Conservation (phyloP, 2,797 vertebrate species). For the Enteromius paludinosus region DNA sequence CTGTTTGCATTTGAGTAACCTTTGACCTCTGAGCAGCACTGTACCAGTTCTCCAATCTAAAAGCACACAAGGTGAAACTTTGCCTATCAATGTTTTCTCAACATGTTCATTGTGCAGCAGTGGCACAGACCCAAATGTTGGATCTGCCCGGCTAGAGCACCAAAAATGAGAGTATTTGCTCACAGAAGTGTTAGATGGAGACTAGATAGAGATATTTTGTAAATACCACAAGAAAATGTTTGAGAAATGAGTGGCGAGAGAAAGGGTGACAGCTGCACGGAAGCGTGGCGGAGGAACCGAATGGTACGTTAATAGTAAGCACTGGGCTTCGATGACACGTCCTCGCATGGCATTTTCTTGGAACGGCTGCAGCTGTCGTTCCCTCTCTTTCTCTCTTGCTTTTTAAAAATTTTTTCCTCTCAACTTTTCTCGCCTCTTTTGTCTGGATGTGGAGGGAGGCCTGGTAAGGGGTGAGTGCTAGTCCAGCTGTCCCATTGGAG, state of each 20-base stretch:
- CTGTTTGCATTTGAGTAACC: constrained; percentile 67
- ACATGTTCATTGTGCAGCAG: constrained; percentile 9
- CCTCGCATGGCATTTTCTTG: constrained; percentile 70
- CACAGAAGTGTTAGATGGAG: constrained; percentile 14
- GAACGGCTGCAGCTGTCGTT: constrained; percentile 79
- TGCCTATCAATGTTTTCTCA: constrained; percentile 43
- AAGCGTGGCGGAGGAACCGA: constrained; percentile 65
- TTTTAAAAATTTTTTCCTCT: constrained; percentile 58
- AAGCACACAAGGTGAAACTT: constrained; percentile 63
- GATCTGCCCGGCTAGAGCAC: neutral
- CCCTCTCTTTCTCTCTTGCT: constrained; percentile 48
- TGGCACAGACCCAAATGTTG: constrained; percentile 10
- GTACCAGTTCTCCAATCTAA: constrained; percentile 45
- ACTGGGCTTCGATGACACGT: constrained; percentile 72
- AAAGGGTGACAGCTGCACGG: constrained; percentile 77
- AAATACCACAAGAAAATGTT: constrained; percentile 65
- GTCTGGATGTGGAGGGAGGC: constrained; percentile 63
- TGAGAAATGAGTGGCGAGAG: constrained; percentile 62
- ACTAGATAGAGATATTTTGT: constrained; percentile 60
- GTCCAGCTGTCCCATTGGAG: constrained; percentile 69
- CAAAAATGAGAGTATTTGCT: constrained; percentile 19
- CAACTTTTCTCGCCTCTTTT: constrained; percentile 67
- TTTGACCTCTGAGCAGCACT: constrained; percentile 59
- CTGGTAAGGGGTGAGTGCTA: constrained; percentile 59
- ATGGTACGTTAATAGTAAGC: constrained; percentile 77